Evolutionary conservation across 2,113 vertebrate genomes (phyloP).

Genomic region (Phocoena phocoena): DNA sequence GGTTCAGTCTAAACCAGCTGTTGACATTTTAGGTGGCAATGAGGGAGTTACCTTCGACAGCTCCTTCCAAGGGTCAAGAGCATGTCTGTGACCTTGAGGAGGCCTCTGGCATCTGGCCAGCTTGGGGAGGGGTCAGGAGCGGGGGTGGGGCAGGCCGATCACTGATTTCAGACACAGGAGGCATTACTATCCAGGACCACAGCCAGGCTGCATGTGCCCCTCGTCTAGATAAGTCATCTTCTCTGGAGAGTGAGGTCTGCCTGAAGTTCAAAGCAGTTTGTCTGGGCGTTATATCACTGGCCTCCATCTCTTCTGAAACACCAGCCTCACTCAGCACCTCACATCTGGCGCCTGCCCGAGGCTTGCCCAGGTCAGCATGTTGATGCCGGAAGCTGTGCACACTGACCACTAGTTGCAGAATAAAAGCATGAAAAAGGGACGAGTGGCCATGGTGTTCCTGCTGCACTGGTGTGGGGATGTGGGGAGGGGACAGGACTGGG

Average conservation of each 20-base stretch:
- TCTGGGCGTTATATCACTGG: background rate
- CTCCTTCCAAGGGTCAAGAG: background rate
- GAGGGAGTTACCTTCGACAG: background rate
- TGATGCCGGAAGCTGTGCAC: accelerated
- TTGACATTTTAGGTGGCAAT: background rate
- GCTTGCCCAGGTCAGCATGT: background rate
- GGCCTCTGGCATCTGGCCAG: no score
- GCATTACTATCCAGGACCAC: no score
- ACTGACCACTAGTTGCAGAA: background rate
- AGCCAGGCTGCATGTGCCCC: background rate
- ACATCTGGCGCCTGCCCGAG: background rate
- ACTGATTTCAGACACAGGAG: background rate
- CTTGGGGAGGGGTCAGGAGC: no score
- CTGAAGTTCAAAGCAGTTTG: background rate
- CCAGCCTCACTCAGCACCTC: background rate
- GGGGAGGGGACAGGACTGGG: background rate
- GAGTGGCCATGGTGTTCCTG: accelerated
- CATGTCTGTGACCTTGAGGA: background rate
- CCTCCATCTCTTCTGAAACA: background rate
- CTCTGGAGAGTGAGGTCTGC: background rate
- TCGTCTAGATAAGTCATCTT: background rate
- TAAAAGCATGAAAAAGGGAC: background rate
- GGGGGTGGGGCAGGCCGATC: no score
- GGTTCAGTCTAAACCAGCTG: background rate
- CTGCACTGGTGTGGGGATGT: accelerated